A percentile compares a stretch with the other conserved stretches of the same genome.
These are phyloP conservation scores for Microtus montanus DNA, from an alignment of 2,113 vertebrate species.

Conservation along the genomic window DNA sequence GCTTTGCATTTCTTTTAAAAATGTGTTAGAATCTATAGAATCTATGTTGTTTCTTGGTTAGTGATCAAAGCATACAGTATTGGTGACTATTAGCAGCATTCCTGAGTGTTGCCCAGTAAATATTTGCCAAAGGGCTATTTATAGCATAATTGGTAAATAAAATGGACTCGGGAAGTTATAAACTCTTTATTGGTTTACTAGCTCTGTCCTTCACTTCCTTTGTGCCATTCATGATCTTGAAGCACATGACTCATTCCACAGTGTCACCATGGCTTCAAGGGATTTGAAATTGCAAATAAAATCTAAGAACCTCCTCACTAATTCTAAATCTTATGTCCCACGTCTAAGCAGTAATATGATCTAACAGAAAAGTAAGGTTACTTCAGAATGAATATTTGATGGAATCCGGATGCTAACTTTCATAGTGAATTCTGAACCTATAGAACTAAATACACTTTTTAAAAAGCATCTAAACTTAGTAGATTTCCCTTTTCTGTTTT, in stretches of 20 bases:
- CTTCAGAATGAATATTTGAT: background rate
- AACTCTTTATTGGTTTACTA: background rate
- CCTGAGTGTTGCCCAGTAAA: slow-evolving; percentile 56
- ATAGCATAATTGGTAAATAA: slow-evolving; percentile 37
- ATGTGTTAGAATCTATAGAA: slow-evolving; percentile 38
- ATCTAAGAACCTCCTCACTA: background rate
- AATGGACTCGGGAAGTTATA: slow-evolving; percentile 28
- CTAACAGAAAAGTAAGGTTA: background rate
- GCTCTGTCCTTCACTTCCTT: background rate
- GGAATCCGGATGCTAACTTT: slow-evolving; percentile 1
- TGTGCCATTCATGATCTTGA: slow-evolving; percentile 20
- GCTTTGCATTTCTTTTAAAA: slow-evolving; percentile 65
- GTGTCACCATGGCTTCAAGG: background rate
- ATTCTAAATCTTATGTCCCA: background rate
- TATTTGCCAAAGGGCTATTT: slow-evolving; percentile 67
- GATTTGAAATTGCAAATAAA: slow-evolving; percentile 47
- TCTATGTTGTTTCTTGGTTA: slow-evolving; percentile 54
- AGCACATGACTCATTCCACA: background rate
- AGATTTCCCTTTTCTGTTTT: background rate
- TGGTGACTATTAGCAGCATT: slow-evolving; percentile 48
- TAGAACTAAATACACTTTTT: background rate
- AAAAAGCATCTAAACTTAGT: background rate
- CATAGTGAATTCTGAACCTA: background rate
- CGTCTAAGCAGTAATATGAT: background rate
- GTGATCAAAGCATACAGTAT: slow-evolving; percentile 70